phyloP scores from a whole-genome alignment of 2,888 invertebrate species.

The Pandemis corylana region DNA sequence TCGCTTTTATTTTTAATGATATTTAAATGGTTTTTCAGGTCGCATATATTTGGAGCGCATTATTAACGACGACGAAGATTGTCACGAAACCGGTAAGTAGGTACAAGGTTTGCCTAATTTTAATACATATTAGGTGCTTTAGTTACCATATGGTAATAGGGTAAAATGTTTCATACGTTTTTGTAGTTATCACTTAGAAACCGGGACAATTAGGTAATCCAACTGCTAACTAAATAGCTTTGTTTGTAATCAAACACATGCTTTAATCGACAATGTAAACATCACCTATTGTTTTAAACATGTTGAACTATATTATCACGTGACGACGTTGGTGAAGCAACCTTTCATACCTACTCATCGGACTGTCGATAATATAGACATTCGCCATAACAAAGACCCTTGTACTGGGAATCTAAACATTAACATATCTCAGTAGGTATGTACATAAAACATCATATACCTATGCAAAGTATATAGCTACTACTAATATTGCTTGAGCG shows the following conservation, averaged over 20 bases:
- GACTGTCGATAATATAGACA: conserved; percentile 27
- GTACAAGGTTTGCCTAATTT: too few species aligned
- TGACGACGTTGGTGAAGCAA: conserved; percentile 19
- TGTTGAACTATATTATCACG: conserved; percentile 18
- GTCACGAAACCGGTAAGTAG: background rate
- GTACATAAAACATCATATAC: background rate
- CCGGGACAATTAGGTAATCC: background rate
- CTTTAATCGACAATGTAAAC: conserved; percentile 23
- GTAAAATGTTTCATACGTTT: background rate
- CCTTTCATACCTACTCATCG: conserved; percentile 4
- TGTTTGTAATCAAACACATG: conserved; percentile 14
- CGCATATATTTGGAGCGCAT: background rate
- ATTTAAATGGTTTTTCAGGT: conserved; percentile 4
- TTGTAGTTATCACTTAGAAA: background rate
- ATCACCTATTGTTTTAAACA: conserved; percentile 29
- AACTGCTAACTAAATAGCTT: background rate
- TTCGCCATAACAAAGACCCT: conserved; percentile 33
- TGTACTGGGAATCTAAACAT: conserved; percentile 28
- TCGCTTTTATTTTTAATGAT: background rate
- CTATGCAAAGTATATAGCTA: background rate
- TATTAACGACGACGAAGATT: conserved; percentile 10
- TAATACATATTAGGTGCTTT: too few species aligned
- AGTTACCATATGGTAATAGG: too few species aligned
- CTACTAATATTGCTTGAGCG: background rate
- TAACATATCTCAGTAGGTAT: background rate